Conservation (phyloP, 2,113 vertebrate species). For the Oreochromis niloticus region DNA sequence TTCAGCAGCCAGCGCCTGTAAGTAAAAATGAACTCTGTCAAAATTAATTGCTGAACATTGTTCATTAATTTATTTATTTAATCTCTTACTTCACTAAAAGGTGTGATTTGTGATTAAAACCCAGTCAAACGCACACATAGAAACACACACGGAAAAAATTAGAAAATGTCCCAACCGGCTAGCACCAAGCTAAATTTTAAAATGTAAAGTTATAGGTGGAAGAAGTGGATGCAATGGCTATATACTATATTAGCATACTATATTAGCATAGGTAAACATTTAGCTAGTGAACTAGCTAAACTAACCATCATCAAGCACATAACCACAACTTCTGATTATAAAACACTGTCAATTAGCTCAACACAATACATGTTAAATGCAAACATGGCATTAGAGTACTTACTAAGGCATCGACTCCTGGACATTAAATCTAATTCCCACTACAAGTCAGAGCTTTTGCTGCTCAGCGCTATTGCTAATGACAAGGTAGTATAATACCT, state of each 20-base stretch:
- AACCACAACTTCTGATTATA: neutral
- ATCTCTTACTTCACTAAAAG: neutral
- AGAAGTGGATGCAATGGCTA: neutral
- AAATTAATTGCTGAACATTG: conserved; percentile 33
- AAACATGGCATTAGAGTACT: neutral
- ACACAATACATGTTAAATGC: neutral
- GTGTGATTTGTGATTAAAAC: neutral
- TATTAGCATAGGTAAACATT: neutral
- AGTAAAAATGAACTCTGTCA: conserved; percentile 27
- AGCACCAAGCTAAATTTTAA: neutral
- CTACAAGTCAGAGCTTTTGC: neutral
- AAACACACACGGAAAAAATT: neutral
- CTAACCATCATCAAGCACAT: neutral
- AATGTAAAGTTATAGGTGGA: neutral
- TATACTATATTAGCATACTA: accelerated
- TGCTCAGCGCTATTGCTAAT: neutral
- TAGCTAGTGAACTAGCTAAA: neutral
- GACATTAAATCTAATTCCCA: neutral
- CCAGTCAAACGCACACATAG: neutral
- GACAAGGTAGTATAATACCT: neutral
- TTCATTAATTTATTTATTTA: conserved; percentile 1
- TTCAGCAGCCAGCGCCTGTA: conserved; percentile 15
- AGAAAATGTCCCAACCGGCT: neutral
- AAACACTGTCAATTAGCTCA: neutral
- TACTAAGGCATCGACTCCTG: neutral